Percentiles rank a stretch among this genome's conserved stretches.
These are phyloP conservation scores for Varanus salvator DNA, from an alignment of 2,113 vertebrate species.

Conservation along the genomic window DNA sequence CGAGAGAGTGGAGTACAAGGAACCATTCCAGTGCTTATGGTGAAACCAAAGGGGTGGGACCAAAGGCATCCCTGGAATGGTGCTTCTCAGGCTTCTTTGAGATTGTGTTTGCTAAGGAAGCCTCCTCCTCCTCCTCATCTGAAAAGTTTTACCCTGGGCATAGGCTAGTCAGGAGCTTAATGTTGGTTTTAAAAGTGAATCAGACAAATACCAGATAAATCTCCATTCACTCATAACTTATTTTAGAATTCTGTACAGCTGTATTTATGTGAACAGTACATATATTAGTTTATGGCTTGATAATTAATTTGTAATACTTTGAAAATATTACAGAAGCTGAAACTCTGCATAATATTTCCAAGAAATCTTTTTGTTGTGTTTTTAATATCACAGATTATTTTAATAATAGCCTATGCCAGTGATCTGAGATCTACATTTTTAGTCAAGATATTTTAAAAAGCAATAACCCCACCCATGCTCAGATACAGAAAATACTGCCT, in stretches of 20 bases:
- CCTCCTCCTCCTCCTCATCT: too few species aligned
- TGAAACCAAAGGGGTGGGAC: too few species aligned
- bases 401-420: background rate
- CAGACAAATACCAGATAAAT: background rate
- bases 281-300: conserved; percentile 33
- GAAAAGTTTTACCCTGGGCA: too few species aligned
- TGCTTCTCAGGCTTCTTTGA: too few species aligned
- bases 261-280: conserved; percentile 48
- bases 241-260: conserved; percentile 5
- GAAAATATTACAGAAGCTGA: conserved; percentile 49
- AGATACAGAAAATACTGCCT: background rate
- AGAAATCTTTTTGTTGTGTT: conserved; percentile 26
- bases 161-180: too few species aligned
- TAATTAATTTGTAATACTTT: conserved; percentile 55
- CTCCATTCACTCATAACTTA: background rate
- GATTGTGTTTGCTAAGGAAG: too few species aligned
- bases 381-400: background rate
- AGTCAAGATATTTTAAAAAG: background rate
- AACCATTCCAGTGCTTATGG: too few species aligned
- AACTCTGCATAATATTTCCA: conserved; percentile 27
- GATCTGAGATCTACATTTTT: background rate
- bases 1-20: too few species aligned
- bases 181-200: too few species aligned
- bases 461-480: background rate
- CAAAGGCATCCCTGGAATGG: too few species aligned